Evolutionary conservation across 2,113 vertebrate genomes (phyloP).

Genomic region (Scomber colias): DNA sequence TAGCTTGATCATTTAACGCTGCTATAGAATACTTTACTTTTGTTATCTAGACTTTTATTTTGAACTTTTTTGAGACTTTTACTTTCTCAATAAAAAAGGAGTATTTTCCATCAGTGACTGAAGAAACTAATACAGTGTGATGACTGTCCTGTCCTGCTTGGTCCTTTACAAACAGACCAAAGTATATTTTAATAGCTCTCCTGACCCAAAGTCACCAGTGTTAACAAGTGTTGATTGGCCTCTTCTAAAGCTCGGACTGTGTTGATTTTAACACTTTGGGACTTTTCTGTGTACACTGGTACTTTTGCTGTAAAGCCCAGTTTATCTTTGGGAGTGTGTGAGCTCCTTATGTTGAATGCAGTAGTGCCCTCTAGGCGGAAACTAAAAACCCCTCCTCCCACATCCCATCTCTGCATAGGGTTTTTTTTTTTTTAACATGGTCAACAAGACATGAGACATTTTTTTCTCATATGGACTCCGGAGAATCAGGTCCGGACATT

Average conservation of each 20-base stretch:
- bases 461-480: too few relatives aligned
- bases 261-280: conserved; percentile 44
- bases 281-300: neutral
- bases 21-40: too few relatives aligned
- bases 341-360: conserved; percentile 56
- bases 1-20: neutral
- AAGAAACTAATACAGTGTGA: neutral
- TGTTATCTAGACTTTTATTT: too few relatives aligned
- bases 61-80: neutral
- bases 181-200: conserved; percentile 16
- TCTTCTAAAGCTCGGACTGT: conserved; percentile 4
- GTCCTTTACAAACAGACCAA: neutral
- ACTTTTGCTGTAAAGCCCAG: conserved; percentile 37
- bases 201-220: conserved; percentile 1
- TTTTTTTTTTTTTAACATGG: conserved; percentile 51
- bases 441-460: neutral
- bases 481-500: too few relatives aligned
- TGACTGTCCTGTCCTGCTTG: neutral
- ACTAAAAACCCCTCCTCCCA: conserved; percentile 41
- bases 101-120: neutral
- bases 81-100: neutral
- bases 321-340: conserved; percentile 31
- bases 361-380: conserved; percentile 79
- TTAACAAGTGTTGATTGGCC: conserved; percentile 30
- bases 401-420: conserved; percentile 33